A percentile compares a stretch with the other conserved stretches of the same genome.
Evolutionary conservation across 2,113 vertebrate genomes (phyloP).

Genomic region (Amblyornis subalaris): DNA sequence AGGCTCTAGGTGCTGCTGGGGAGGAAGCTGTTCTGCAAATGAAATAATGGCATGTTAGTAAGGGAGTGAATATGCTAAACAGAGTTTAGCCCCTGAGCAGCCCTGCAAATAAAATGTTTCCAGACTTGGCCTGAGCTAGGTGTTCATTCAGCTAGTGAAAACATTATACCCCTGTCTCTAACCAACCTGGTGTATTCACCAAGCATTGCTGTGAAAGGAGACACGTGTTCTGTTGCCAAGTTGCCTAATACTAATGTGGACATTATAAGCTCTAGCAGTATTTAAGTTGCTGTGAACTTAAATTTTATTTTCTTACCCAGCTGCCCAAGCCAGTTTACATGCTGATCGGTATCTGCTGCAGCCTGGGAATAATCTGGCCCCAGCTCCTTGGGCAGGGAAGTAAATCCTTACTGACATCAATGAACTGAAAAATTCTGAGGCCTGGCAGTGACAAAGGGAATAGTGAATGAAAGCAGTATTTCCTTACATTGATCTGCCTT

Average conservation of each 20-base stretch:
- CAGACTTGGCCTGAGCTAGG: background rate
- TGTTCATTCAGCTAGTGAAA: background rate
- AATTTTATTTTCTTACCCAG: slow-evolving; percentile 27
- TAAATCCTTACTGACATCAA: slow-evolving; percentile 61
- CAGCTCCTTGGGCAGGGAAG: slow-evolving; percentile 15
- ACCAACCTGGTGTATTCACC: background rate
- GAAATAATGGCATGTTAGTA: background rate
- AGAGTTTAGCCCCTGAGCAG: background rate
- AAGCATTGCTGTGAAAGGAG: background rate
- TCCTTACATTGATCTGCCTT: slow-evolving; percentile 58
- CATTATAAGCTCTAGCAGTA: background rate
- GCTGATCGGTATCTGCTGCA: slow-evolving; percentile 35
- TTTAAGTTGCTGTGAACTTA: slow-evolving; percentile 35
- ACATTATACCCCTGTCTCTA: background rate
- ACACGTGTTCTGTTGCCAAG: background rate
- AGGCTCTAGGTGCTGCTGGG: background rate
- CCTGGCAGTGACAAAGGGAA: slow-evolving; percentile 61
- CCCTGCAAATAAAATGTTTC: background rate
- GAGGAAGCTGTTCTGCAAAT: background rate
- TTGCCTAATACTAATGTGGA: background rate
- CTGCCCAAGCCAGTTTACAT: slow-evolving; percentile 6
- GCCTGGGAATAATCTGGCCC: slow-evolving; percentile 45
- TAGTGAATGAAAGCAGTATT: slow-evolving; percentile 54
- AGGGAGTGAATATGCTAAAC: background rate
- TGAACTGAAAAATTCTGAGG: slow-evolving; percentile 54